phyloP scores from a whole-genome alignment of 2,888 invertebrate genomes.

The Nomada flava region DNA sequence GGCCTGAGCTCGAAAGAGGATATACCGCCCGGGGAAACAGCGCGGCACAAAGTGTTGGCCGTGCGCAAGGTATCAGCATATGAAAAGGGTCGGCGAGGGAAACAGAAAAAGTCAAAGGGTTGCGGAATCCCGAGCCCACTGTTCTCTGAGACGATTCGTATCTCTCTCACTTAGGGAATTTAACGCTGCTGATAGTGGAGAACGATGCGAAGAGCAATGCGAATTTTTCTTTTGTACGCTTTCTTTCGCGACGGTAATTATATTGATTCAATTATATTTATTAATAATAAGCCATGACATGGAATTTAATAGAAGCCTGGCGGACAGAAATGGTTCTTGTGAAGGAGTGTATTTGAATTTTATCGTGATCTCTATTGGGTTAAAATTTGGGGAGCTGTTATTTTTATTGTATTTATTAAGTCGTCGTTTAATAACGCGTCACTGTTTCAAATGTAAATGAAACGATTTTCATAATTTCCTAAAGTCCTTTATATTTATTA shows the following conservation, averaged over 20 bases:
- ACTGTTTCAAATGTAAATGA: no score
- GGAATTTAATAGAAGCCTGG: no score
- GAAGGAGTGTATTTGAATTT: not conserved
- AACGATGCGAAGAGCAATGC: not conserved
- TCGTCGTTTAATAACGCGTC: slow-evolving; percentile 1
- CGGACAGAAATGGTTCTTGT: not conserved
- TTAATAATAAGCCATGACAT: no score
- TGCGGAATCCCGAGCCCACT: slow-evolving; percentile 20
- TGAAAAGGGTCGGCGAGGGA: slow-evolving; percentile 36
- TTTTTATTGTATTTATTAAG: not conserved
- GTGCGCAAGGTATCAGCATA: slow-evolving; percentile 49
- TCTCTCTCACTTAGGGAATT: slow-evolving; percentile 38
- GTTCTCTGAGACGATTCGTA: slow-evolving; percentile 3
- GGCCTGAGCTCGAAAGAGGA: slow-evolving; percentile 55
- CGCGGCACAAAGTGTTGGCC: slow-evolving; percentile 56
- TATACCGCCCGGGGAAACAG: slow-evolving; percentile 42
- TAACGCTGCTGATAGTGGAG: not conserved
- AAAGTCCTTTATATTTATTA: no score
- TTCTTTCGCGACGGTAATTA: no score
- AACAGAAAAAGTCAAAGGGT: not conserved
- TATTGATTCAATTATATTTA: no score
- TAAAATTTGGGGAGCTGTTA: not conserved
- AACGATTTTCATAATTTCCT: no score
- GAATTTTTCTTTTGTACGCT: not conserved
- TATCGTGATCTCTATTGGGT: not conserved